Evolutionary conservation across 2,888 invertebrate species (phyloP), one percentile per base, ranked within the genome.

Genomic region (Fabriciana adippe): DNA sequence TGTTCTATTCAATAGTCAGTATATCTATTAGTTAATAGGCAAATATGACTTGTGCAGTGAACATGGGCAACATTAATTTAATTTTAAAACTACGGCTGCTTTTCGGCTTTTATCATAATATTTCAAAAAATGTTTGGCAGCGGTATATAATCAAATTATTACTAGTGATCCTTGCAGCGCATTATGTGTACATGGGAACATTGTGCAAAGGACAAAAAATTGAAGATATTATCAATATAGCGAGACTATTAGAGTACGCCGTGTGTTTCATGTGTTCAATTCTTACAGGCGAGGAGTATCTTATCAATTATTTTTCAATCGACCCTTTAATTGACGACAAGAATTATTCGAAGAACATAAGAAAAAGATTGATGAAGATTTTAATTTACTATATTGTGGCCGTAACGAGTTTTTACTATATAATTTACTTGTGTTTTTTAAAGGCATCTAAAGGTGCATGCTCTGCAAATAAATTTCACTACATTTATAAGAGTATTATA

Each of bases 241-340:
- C 51, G 6, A 55, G 51, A 16, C 1, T 14, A 5, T 2, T 55
- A 6, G 67, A 67, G 41, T 67, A 67, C 15, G 13, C 14, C 0
- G 14, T 55, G 21, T 62, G 51, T 41, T 13, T 62, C 15, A 50
- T 54, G 18, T 62, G 50, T 45, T 62, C 66, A 13, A 15, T 63
- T 4, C 55, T 60, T 55, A 64, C 69, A 18, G 66, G 47, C 14
- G 64, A 69, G 6, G 48, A 55, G 50, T 69, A 69, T 13, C n/a
- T 69, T 4, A 18, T 55, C 11, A 59, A 64, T 6, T 66, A 55
- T 60, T 60, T 55, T 18, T 63, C 59, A 0, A 50, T 64, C 48
- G 57, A 69, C 13, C 45, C 35, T 26, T 1, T 51, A 15, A 66
- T 64, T 48, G 68, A 68, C 15, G 53, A 61, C 48, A 64, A 47